These are phyloP conservation scores for Marronus borbonicus DNA, from an alignment of 2,888 invertebrate genomes.

Conservation along the genomic window DNA sequence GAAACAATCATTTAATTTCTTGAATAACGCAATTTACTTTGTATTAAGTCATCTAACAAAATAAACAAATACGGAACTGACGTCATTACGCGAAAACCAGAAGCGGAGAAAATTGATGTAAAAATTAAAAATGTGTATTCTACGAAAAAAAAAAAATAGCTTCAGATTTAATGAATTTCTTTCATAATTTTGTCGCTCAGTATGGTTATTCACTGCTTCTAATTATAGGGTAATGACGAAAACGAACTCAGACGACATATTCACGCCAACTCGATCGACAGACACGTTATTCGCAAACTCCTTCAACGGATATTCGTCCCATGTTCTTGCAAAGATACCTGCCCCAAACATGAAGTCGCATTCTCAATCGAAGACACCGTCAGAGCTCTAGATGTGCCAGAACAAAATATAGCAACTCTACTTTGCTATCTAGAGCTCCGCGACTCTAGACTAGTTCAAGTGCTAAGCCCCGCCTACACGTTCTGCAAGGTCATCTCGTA, in stretches of 20 bases:
- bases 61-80: too few relatives aligned
- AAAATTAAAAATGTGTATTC: too few relatives aligned
- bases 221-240: constrained; percentile 79
- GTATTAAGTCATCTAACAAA: too few relatives aligned
- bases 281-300: constrained; percentile 87
- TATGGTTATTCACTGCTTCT: too few relatives aligned
- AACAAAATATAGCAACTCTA: constrained; percentile 92
- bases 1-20: too few relatives aligned
- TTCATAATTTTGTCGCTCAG: too few relatives aligned
- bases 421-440: constrained; percentile 94
- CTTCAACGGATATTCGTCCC: constrained; percentile 86
- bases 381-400: constrained; percentile 86
- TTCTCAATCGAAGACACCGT: constrained; percentile 87
- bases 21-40: too few relatives aligned
- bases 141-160: too few relatives aligned
- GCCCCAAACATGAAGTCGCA: constrained; percentile 92
- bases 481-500: constrained; percentile 90
- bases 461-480: constrained; percentile 86
- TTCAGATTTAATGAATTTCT: too few relatives aligned
- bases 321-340: constrained; percentile 79
- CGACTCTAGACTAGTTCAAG: constrained; percentile 81
- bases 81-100: too few relatives aligned
- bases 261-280: constrained; percentile 89
- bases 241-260: constrained; percentile 91
- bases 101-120: too few relatives aligned